Evolutionary conservation across 2,113 vertebrate species (phyloP).

Genomic region (Mobula birostris): DNA sequence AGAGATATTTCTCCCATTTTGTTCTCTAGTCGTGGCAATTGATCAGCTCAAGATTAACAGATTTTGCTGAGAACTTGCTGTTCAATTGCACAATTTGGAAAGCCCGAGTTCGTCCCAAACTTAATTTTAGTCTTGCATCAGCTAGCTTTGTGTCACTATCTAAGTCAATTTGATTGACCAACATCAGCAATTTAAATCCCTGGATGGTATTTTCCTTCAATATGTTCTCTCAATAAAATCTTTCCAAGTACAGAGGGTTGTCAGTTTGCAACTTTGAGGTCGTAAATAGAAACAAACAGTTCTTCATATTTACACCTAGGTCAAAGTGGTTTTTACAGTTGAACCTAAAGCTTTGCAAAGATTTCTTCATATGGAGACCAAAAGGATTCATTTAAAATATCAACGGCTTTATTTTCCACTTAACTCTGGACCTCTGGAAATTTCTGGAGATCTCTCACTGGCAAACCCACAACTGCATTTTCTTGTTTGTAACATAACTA

Average conservation of each 20-base stretch:
- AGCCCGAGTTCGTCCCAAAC: not conserved
- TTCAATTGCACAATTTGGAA: not conserved
- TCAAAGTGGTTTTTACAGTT: not conserved
- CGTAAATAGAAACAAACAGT: not conserved
- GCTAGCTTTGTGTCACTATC: not conserved
- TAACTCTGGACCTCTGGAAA: not conserved
- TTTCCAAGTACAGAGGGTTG: not conserved
- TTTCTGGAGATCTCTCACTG: not conserved
- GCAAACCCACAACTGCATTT: not conserved
- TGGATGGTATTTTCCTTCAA: not conserved
- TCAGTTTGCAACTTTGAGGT: not conserved
- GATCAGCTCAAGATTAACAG: not conserved
- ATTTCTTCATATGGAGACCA: not conserved
- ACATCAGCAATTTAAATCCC: not conserved
- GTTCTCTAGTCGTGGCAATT: not conserved
- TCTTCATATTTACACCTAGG: not conserved
- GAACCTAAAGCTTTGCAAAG: not conserved
- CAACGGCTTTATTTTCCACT: not conserved
- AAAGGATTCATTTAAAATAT: not conserved
- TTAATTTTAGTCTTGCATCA: not conserved
- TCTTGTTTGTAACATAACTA: too few relatives aligned
- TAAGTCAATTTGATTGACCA: not conserved
- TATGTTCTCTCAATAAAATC: too few relatives aligned
- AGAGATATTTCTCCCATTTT: too few relatives aligned
- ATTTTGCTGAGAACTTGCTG: not conserved